phyloP scores from a whole-genome alignment of 2,888 invertebrate species.

The Hymenopus coronatus region DNA sequence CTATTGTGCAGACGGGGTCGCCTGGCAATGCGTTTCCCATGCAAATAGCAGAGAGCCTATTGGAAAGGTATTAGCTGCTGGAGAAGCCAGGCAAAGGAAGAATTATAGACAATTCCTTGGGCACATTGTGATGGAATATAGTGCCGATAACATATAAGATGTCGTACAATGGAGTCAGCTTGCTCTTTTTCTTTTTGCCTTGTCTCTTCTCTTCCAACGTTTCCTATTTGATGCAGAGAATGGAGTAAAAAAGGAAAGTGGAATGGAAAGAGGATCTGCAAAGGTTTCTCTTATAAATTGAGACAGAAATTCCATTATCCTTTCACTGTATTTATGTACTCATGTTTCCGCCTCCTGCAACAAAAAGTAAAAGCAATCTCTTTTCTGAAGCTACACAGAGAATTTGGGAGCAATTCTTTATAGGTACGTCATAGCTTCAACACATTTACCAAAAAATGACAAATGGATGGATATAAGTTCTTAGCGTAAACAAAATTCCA shows the following conservation, averaged over 20 bases:
- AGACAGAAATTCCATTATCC: not conserved
- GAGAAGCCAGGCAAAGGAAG: constrained; percentile 2
- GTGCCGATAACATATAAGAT: constrained; percentile 31
- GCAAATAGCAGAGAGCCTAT: constrained; percentile 29
- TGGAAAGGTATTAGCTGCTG: constrained; percentile 34
- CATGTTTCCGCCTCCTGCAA: not conserved
- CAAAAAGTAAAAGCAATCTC: not conserved
- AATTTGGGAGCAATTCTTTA: not conserved
- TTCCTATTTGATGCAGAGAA: not conserved
- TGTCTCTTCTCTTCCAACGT: not conserved
- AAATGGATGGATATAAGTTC: too few relatives aligned
- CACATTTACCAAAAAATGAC: too few relatives aligned
- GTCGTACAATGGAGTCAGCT: not conserved
- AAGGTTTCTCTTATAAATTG: not conserved
- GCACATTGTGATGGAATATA: constrained; percentile 7
- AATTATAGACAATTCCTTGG: constrained; percentile 1
- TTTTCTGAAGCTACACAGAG: not conserved
- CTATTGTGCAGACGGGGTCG: not conserved
- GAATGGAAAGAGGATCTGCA: not conserved
- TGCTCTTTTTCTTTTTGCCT: constrained; percentile 7
- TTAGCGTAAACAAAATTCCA: too few relatives aligned
- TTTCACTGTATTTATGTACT: not conserved
- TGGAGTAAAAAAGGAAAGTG: not conserved
- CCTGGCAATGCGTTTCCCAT: constrained; percentile 30
- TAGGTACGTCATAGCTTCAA: too few relatives aligned